Evolutionary conservation across 2,797 vertebrate genomes (phyloP), one percentile per base, ranked within the genome.

Genomic region (Threskiornis aethiopicus): DNA sequence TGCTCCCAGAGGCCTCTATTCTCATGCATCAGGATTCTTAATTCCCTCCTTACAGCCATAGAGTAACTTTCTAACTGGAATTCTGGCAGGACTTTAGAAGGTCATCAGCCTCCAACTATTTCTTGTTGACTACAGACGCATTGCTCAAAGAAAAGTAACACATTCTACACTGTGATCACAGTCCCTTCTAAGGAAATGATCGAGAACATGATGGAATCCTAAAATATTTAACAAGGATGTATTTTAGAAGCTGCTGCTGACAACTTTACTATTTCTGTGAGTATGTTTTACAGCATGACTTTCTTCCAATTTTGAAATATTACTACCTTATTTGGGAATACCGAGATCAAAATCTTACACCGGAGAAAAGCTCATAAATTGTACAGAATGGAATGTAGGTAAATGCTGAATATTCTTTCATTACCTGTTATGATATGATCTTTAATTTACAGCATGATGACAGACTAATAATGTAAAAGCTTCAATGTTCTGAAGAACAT

Each of bases 191-290:
- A 94, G 94, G 93, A 95, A 93, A 87, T 14, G 51, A 88, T 77
- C 81, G 79, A 96, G 91, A 95, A 96, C 79, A 93, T 28, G 81
- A 92, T 80, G 71, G 79, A 96, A 97, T 90, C 81, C 76, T 90
- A 95, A 95, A 93, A 95, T 90, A 96, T 92, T 97, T 96, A 95
- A 71, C 84, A 87, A 85, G 87, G 87, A 95, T 83, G 75, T 90
- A 94, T 96, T 97, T 95, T 88, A 93, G 90, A 97, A 96, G 69
- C 81, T 90, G 86, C 67, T 89, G 75, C 92, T 96, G 90, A 93
- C 95, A 96, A 96, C 92, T 97, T 93, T 89, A 96, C 93, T 96
- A 96, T 96, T 97, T 94, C 89, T 96, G 87, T 90, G 87, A 78
- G 46, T 93, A 77, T 75, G 67, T 95, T 96, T 96, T 96, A 94